Base-by-base conservation (phyloP, 2,797 vertebrate species). In the Sebastes flavidus region DNA sequence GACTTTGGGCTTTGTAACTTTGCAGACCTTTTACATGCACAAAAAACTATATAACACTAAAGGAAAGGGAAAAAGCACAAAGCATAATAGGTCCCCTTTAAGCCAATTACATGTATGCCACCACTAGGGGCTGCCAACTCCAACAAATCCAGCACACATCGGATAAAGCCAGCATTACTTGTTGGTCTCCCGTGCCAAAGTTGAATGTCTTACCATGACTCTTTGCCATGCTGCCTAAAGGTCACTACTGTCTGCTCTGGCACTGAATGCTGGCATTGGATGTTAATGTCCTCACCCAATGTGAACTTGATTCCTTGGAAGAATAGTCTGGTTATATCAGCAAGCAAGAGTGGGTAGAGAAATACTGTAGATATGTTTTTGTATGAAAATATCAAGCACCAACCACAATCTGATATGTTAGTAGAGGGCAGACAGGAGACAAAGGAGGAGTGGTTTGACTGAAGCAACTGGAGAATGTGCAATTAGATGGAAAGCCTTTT, bases 401-500 rank as follows among this genome's bases (percentile, higher is more conserved):
- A 42, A 78, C 16, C 0, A 42, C 30, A 52, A 58, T 55, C 38
- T 69, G 63, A 27, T 52, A 13, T 2, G 1, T 56, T 3, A 42
- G 54, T 10, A 52, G 36, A 60, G 56, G 30, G 14, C 65, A 65
- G 27, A 60, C 30, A n/a, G 62, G 32, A 68, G 54, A 81, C 55
- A 83, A 79, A 83, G 29, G 66, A 80, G 54, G 68, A 82, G 63
- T 32, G 52, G 56, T 81, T 77, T 38, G 77, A 81, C 67, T 84
- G 72, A 56, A 65, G 74, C 59, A 77, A 80, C 72, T 14, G 29
- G 49, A 89, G 75, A 60, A 24, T 38, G 71, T 67, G 72, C 78
- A 87, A 84, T 90, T 82, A 91, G 68, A 80, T 24, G 46, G 42
- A 30, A 24, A 75, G 72, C 72, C 60, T 60, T 78, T 82, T 81